Evolutionary conservation across 2,888 invertebrate genomes (phyloP).

Genomic region (Drosophila imparisetae): DNA sequence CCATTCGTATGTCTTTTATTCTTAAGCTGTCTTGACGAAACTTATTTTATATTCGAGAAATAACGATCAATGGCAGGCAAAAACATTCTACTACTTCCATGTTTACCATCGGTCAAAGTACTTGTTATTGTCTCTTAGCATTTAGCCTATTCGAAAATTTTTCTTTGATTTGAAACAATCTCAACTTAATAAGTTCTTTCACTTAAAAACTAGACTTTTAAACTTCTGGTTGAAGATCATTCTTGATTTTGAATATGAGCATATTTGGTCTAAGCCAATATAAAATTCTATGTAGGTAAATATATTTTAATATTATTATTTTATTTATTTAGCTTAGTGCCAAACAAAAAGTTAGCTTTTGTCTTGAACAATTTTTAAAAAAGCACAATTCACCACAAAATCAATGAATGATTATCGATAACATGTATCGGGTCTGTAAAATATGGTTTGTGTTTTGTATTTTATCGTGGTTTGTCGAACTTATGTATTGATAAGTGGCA

Average conservation of each 20-base stretch:
- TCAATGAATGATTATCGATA: constrained; percentile 10
- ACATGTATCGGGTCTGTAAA: constrained; percentile 1
- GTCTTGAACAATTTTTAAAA: background rate
- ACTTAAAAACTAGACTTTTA: background rate
- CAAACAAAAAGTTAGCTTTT: background rate
- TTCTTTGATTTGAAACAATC: background rate
- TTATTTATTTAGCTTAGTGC: background rate
- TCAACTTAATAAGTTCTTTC: background rate
- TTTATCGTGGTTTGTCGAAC: constrained; percentile 13
- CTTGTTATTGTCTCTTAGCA: background rate
- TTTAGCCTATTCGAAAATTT: background rate
- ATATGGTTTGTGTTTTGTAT: constrained; percentile 1
- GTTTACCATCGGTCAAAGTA: background rate
- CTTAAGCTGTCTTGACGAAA: background rate
- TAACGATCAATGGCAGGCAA: background rate
- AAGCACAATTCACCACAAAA: background rate
- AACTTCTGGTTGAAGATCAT: background rate
- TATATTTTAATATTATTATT: background rate
- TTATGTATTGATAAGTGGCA: constrained; percentile 1
- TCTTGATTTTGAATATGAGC: background rate
- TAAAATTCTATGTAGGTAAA: background rate
- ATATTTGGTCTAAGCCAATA: background rate
- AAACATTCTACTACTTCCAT: background rate
- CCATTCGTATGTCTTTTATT: background rate
- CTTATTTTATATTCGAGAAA: background rate